Evolutionary conservation across 2,888 invertebrate species (phyloP).

Genomic region (Diploptera punctata): DNA sequence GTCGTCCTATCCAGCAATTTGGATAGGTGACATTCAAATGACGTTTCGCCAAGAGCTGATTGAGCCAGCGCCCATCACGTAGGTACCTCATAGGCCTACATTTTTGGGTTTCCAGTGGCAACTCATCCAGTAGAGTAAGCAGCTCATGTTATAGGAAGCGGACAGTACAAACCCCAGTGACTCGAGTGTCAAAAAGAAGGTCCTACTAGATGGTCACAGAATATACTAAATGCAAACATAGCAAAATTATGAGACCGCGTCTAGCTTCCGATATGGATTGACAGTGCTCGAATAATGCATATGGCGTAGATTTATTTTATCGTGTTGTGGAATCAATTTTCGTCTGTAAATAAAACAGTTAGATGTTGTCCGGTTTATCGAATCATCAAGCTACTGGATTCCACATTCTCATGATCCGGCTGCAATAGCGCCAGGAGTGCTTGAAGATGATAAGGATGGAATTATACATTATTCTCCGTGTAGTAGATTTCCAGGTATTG

Average conservation of each 20-base stretch:
- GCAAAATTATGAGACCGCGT: neutral
- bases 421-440: neutral
- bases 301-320: neutral
- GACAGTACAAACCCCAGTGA: neutral
- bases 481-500: neutral
- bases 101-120: neutral
- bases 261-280: conserved; percentile 10
- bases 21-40: no score
- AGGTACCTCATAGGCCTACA: neutral
- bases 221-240: neutral
- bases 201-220: neutral
- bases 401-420: conserved; percentile 1
- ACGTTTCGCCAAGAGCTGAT: no score
- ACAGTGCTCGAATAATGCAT: conserved; percentile 4
- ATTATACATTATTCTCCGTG: conserved; percentile 7
- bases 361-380: neutral
- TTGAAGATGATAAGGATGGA: conserved; percentile 1
- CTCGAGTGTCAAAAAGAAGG: neutral
- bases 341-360: conserved; percentile 3
- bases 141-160: neutral
- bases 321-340: no score
- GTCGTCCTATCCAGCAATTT: no score
- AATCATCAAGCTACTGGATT: neutral
- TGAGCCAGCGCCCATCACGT: neutral
- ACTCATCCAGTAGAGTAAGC: neutral